Conservation (phyloP, 2,888 invertebrate species). For the Tipula confusa region DNA sequence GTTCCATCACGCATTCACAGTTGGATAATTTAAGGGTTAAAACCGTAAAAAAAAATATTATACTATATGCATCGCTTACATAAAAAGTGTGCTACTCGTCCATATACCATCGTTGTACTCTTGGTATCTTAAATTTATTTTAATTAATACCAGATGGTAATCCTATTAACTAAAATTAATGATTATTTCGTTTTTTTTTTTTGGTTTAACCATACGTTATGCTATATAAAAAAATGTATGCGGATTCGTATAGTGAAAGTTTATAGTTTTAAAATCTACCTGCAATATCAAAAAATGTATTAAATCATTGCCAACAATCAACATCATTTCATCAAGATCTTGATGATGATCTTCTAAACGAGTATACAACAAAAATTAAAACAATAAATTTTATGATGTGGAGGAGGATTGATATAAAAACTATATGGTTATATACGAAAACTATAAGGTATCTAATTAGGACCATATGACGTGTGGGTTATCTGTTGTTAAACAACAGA, state of each 20-base stretch:
- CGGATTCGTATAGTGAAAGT: neutral
- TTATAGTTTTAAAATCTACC: neutral
- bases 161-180: conserved; percentile 3
- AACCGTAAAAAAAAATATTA: neutral
- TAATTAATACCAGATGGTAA: conserved; percentile 20
- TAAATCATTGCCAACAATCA: neutral
- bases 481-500: conserved; percentile 12
- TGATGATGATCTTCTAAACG: neutral
- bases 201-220: neutral
- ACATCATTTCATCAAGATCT: neutral
- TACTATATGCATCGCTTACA: neutral
- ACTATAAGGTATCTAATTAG: conserved; percentile 9
- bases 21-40: neutral
- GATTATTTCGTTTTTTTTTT: neutral
- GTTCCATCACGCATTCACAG: neutral
- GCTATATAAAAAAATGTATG: neutral
- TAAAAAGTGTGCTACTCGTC: neutral
- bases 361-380: too few species aligned
- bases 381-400: neutral
- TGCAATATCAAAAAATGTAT: neutral
- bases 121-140: neutral
- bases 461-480: conserved; percentile 20
- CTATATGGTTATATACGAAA: neutral
- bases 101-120: neutral
- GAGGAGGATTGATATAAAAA: neutral